Evolutionary conservation across 2,888 invertebrate species (phyloP), one percentile per base, ranked within the genome.

Genomic region (Coremacera marginata): DNA sequence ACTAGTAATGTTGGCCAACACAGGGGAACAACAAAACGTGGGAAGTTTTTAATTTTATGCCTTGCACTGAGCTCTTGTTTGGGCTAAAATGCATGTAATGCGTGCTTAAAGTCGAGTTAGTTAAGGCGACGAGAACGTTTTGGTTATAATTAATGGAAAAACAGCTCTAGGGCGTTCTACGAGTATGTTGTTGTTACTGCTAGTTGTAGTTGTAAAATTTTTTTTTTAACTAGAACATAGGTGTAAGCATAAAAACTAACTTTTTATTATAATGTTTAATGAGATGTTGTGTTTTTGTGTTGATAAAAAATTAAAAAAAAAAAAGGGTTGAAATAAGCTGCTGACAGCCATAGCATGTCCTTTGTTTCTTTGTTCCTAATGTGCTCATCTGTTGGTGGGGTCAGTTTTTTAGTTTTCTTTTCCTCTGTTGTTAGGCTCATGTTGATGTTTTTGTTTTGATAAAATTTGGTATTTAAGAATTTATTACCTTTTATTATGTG

Each of bases 401-500:
- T 44, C 14, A 44, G 44, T 44, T 44, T 44, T 44, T 44, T 44
- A 11, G 2, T 44, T 44, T 44, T 44, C 11, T 44, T 44, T 3
- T 44, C 2, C 44, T 7, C 2, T 11, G 4, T 44, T 44, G 11
- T 14, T 2, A 11, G 44, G 44, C 2, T 14, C 11, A 44, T 44
- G 44, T 44, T 44, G 44, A 44, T 44, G 44, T 44, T 14, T 11
- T 44, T 14, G 44, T 2, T 44, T 14, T 44, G 44, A 11, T 70
- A 77, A 83, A 83, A 86, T 85, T 84, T 83, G 83, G 86, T 86
- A 86, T 86, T 85, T 83, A 82, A 80, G 82, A 83, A 84, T 86
- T 86, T 86, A 85, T 86, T 84, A 86, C 81, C 84, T 82, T 82
- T 85, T 83, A 85, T 85, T 85, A 86, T 84, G 85, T 86, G 87